Evolutionary conservation across 1,140 invertebrate genomes (phyloP), one percentile per base, ranked within the genome.

Genomic region (Ruditapes philippinarum): DNA sequence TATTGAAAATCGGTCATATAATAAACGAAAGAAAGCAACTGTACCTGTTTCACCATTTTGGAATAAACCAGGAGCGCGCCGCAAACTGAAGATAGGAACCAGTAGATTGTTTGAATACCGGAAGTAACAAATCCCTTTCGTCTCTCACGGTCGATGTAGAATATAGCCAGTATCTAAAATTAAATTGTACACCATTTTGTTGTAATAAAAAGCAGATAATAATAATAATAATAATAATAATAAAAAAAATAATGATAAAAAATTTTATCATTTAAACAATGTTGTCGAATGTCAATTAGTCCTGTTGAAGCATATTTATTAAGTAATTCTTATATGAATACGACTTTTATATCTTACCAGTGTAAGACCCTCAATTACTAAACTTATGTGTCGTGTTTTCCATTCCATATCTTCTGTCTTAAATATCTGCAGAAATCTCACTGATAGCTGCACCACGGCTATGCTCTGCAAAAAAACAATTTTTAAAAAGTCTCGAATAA

Each of bases 51-150:
- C 31, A 78, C 45, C 49, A 78, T 78, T 22, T 33, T 78, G 17
- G 74, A 78, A 54, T 78, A 78, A 12, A 78, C 11, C 1, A 78
- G 28, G 5, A 78, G 9, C 19, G 28, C 22, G 14, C 22, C 42
- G 19, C 12, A 78, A 14, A 51, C 11, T 36, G 49, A 51, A 11
- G 98, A 94, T 1, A 98, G 94, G 40, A 98, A 96, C 98, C 98
- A 99, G 96, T 98, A 99, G 51, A 98, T 95, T 95, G 98, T 99
- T 90, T 98, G 96, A 51, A 98, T 96, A 22, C 98, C 98, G 12
- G 98, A 99, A 11, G 98, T 98, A 89, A 97, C 86, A 73, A 93
- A 89, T 12, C 90, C 87, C 65, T 91, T 91, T 28, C 82, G 78
- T 79, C 92, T 89, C 60, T 94, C 93, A 36, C 93, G 31, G 22